Evolutionary conservation across 2,113 vertebrate genomes (phyloP).

Genomic region (Gobio gobio): DNA sequence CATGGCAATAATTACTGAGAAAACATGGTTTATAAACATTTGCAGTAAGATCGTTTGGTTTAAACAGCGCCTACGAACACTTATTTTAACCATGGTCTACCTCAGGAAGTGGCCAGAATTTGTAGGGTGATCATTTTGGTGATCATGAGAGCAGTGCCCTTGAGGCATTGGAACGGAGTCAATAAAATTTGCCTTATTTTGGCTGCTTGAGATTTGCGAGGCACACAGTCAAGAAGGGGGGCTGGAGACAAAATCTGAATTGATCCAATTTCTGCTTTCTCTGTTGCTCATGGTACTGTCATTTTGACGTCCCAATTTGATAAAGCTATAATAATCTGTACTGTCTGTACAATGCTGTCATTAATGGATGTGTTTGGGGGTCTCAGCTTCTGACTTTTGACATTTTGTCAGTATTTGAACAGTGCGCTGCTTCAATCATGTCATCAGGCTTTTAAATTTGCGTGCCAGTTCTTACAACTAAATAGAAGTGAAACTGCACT

Average conservation of each 20-base stretch:
- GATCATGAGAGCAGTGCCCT: conserved; percentile 44
- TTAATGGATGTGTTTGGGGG: conserved; percentile 62
- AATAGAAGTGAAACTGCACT: conserved; percentile 64
- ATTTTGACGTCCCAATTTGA: conserved; percentile 39
- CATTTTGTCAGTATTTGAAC: conserved; percentile 55
- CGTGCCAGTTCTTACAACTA: conserved; percentile 63
- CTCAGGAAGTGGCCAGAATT: conserved; percentile 63
- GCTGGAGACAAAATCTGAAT: conserved; percentile 54
- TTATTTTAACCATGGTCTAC: conserved; percentile 68
- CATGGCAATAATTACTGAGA: conserved; percentile 57
- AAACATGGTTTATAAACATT: conserved; percentile 27
- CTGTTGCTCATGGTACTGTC: conserved; percentile 19
- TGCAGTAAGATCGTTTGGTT: neutral
- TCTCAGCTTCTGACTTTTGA: conserved; percentile 38
- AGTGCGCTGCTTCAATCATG: conserved; percentile 65
- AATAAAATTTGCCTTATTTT: conserved; percentile 63
- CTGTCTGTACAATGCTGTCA: conserved; percentile 55
- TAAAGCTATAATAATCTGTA: conserved; percentile 48
- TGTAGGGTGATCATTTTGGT: conserved; percentile 35
- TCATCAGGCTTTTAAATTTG: conserved; percentile 57
- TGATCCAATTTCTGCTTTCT: conserved; percentile 41
- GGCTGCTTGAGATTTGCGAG: conserved; percentile 27
- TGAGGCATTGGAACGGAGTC: conserved; percentile 29
- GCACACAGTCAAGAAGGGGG: neutral
- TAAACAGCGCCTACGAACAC: conserved; percentile 37